phyloP scores from a whole-genome alignment of 2,797 vertebrate genomes.

The Sciaenops ocellatus region DNA sequence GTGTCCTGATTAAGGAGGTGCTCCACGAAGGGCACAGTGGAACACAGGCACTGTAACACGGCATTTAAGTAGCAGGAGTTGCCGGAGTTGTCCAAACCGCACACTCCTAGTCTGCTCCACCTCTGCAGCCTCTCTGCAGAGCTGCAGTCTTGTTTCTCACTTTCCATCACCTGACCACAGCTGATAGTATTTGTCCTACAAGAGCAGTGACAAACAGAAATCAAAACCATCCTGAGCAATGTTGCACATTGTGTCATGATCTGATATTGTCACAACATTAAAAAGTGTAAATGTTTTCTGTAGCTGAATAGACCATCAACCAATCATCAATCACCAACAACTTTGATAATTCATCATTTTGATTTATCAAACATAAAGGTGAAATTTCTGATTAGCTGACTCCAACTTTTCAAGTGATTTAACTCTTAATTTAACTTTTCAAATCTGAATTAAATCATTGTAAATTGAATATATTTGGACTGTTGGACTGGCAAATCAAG shows the following conservation, averaged over 20 bases:
- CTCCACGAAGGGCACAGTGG: constrained; percentile 85
- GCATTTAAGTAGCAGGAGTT: constrained; percentile 93
- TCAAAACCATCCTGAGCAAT: neutral
- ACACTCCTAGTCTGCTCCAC: constrained; percentile 80
- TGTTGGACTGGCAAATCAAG: neutral
- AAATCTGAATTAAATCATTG: neutral
- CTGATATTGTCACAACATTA: neutral
- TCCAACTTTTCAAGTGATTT: too few relatives aligned
- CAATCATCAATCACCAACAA: neutral
- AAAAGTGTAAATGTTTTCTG: neutral
- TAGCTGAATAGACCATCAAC: neutral
- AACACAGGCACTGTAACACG: constrained; percentile 89
- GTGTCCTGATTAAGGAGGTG: constrained; percentile 87
- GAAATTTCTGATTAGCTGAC: neutral
- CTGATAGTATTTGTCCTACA: constrained; percentile 24
- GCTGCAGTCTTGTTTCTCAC: constrained; percentile 25
- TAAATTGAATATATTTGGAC: neutral
- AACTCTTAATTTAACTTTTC: too few relatives aligned
- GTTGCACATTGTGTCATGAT: neutral
- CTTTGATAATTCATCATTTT: neutral
- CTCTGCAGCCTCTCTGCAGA: constrained; percentile 23
- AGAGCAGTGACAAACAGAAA: constrained; percentile 7
- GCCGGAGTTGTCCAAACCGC: constrained; percentile 88
- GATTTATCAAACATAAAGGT: neutral
- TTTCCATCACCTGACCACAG: constrained; percentile 27